Percentiles rank a stretch among this genome's conserved stretches.
Conservation (phyloP, 1,140 invertebrate genomes). For the Camponotus pennsylvanicus region DNA sequence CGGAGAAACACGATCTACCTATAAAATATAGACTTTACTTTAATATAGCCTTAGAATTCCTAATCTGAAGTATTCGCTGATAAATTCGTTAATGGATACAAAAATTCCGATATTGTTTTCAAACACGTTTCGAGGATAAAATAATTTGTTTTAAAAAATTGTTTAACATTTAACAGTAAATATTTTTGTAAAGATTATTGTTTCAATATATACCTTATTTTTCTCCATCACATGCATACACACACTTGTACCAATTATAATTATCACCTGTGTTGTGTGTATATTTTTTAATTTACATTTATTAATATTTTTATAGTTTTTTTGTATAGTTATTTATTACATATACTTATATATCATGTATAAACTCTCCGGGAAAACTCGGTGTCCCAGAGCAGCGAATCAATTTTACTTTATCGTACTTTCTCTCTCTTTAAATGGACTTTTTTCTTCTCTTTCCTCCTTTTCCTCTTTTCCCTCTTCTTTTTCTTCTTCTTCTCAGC, state of each 20-base stretch:
- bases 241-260: too few species aligned
- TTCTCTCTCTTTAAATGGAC: slow-evolving; percentile 30
- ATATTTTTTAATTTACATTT: not conserved
- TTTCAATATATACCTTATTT: not conserved
- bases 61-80: not conserved
- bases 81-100: not conserved
- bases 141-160: not conserved
- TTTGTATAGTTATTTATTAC: not conserved
- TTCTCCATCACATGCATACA: not conserved
- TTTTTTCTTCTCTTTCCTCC: not conserved
- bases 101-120: not conserved
- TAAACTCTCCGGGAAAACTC: not conserved
- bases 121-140: not conserved
- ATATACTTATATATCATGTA: not conserved
- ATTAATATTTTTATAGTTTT: slow-evolving; percentile 8
- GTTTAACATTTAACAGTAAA: not conserved
- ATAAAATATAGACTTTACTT: not conserved
- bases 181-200: not conserved
- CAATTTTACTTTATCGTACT: slow-evolving; percentile 41
- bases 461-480: not conserved
- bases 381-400: slow-evolving; percentile 41
- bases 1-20: not conserved
- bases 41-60: not conserved
- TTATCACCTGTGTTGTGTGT: not conserved
- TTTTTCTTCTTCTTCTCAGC: slow-evolving; percentile 23